These are phyloP conservation scores for Benthosema pterotum DNA, from an alignment of 2,797 vertebrate species.

Conservation along the genomic window DNA sequence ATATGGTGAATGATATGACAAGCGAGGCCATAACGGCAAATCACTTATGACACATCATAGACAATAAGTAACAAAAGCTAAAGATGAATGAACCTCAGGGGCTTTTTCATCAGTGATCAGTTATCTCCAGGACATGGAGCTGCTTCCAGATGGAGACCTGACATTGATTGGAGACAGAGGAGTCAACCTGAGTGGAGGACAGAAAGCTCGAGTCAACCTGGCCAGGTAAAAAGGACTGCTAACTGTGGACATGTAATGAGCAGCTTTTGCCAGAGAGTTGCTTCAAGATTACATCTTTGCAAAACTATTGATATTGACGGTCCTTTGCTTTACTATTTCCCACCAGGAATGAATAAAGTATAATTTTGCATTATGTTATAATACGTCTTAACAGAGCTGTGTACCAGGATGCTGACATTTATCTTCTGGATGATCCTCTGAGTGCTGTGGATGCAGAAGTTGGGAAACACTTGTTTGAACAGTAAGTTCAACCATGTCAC, in stretches of 20 bases:
- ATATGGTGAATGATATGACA: too few species aligned
- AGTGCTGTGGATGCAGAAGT: conserved; percentile 96
- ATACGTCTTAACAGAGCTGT: conserved; percentile 80
- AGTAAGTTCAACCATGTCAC: conserved; percentile 78
- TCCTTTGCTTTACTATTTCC: too few species aligned
- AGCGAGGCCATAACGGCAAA: too few species aligned
- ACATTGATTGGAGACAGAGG: conserved; percentile 92
- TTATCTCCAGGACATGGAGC: conserved; percentile 85
- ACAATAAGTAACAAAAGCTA: too few species aligned
- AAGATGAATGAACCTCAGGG: too few species aligned
- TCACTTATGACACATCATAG: too few species aligned
- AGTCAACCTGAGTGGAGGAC: conserved; percentile 92
- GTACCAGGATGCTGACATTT: conserved; percentile 95
- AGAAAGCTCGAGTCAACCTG: conserved; percentile 93
- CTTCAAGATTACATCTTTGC: too few species aligned
- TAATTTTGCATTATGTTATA: neutral
- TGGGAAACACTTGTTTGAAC: conserved; percentile 90
- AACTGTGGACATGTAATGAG: too few species aligned
- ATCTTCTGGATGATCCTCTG: conserved; percentile 93
- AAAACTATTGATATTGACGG: too few species aligned
- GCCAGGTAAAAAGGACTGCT: conserved; percentile 81
- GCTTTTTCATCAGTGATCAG: too few species aligned
- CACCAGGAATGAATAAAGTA: too few species aligned
- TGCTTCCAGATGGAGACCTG: conserved; percentile 89
- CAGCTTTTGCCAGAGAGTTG: too few species aligned